Conservation (phyloP, 2,797 vertebrate genomes). For the Argyrosomus regius region DNA sequence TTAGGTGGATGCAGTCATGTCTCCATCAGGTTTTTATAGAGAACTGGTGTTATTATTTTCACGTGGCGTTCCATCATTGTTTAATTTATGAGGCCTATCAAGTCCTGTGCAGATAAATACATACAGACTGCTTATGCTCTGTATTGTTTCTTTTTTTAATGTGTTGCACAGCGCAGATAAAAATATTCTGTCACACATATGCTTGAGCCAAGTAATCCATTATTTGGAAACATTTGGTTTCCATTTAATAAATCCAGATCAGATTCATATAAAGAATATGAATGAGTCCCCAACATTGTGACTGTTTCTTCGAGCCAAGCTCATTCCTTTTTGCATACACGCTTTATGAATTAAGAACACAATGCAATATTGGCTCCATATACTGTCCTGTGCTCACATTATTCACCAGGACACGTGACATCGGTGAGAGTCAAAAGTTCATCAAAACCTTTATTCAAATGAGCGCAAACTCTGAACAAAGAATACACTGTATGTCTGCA, state of each 20-base stretch:
- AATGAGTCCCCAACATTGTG: slow-evolving; percentile 27
- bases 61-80: slow-evolving; percentile 21
- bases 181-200: slow-evolving; percentile 45
- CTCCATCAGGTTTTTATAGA: slow-evolving; percentile 36
- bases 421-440: neutral
- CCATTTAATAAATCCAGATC: slow-evolving; percentile 56
- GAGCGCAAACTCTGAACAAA: neutral
- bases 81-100: slow-evolving; percentile 28
- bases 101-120: slow-evolving; percentile 24
- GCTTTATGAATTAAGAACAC: slow-evolving; percentile 22
- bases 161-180: slow-evolving; percentile 4
- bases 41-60: slow-evolving; percentile 24
- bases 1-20: slow-evolving; percentile 12
- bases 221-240: slow-evolving; percentile 66
- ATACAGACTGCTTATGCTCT: slow-evolving; percentile 1
- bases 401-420: neutral
- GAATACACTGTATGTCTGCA: neutral
- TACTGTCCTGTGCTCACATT: neutral
- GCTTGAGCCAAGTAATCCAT: slow-evolving; percentile 54
- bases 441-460: neutral
- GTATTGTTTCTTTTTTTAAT: neutral
- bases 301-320: slow-evolving; percentile 12
- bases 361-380: neutral
- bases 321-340: slow-evolving; percentile 6
- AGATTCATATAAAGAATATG: slow-evolving; percentile 41